Percentiles rank a stretch among this genome's conserved stretches.
Evolutionary conservation across 2,113 vertebrate genomes (phyloP).

Genomic region (rat (Rattus norvegicus)): DNA sequence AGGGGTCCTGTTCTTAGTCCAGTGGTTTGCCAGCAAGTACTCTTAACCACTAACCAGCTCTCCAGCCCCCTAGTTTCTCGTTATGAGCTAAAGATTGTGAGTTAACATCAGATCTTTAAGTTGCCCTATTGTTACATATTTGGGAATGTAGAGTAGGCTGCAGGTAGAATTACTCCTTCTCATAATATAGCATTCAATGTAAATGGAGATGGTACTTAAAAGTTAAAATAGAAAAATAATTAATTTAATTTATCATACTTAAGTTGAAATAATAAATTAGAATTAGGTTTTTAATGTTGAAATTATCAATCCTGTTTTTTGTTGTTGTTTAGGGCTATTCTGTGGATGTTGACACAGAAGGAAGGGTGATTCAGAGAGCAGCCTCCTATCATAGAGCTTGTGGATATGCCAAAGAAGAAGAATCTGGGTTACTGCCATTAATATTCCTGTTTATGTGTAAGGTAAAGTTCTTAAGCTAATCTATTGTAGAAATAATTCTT

Average conservation of each 20-base stretch:
- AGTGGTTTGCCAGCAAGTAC: not conserved
- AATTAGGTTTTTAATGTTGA: constrained; percentile 49
- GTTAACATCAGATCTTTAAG: constrained; percentile 21
- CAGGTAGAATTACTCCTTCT: constrained; percentile 36
- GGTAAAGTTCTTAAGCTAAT: constrained; percentile 80
- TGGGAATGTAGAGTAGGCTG: not conserved
- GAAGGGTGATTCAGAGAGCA: constrained; percentile 86
- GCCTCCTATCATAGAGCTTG: constrained; percentile 86
- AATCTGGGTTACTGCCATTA: constrained; percentile 86
- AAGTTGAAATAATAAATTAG: constrained; percentile 26
- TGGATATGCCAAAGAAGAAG: constrained; percentile 82
- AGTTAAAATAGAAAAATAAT: constrained; percentile 58
- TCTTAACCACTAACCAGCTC: not conserved
- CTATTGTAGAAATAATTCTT: constrained; percentile 45
- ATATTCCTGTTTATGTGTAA: constrained; percentile 90
- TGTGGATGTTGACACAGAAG: constrained; percentile 87
- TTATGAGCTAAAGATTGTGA: constrained; percentile 37
- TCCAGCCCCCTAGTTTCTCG: constrained; percentile 29
- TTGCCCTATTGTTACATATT: not conserved
- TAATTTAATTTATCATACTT: constrained; percentile 16
- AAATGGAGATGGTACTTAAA: constrained; percentile 44
- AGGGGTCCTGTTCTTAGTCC: no score
- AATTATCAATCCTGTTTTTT: not conserved
- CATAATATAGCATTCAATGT: constrained; percentile 11
- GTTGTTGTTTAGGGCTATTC: constrained; percentile 85